Base-by-base conservation (phyloP, 2,888 invertebrate genomes). In the Parasteatoda lunata region DNA sequence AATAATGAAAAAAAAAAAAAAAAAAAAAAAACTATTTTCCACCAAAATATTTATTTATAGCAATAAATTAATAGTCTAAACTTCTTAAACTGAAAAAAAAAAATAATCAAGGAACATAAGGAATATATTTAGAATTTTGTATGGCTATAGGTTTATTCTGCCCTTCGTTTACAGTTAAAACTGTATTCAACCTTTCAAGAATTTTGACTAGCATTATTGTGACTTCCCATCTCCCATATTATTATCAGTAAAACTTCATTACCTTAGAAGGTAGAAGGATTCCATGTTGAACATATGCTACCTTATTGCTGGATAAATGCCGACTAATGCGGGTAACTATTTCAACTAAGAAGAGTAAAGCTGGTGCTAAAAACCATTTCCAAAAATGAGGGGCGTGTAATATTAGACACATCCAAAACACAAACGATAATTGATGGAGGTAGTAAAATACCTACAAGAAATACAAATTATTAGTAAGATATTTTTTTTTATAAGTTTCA, bases 301-400 rank as follows among this genome's bases (percentile, higher is more conserved):
- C 97, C 54, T 97, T 97, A 68, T 78, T 90, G 76, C 9, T 90
- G 86, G 30, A 90, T 88, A 84, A 52, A 54, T 88, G 82, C 91
- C 89, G 93, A 11, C 90, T 90, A 73, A 91, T 90, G 78, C 95
- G 93, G 87, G 95, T 92, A 47, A 96, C 93, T 84, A 96, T 94
- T 92, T 98, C 98, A 0, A 96, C 92, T 0, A 95, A 89, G 91
- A 96, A 98, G 0, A 97, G 92, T 2, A 95, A 90, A 0, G 96
- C 97, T 0, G 98, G 98, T 3, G 94, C 92, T 54, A 97, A 93
- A 91, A 98, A 97, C 97, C 98, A 98, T 92, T 96, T 97, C 97
- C 97, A 98, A 92, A 97, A 98, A 92, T 96, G 96, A 0, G 97
- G 97, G 0, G 95, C 97, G 92, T 98, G 98, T 84, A 97, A 93